phyloP scores from a whole-genome alignment of 2,797 vertebrate species.

The Australoheros facetus region DNA sequence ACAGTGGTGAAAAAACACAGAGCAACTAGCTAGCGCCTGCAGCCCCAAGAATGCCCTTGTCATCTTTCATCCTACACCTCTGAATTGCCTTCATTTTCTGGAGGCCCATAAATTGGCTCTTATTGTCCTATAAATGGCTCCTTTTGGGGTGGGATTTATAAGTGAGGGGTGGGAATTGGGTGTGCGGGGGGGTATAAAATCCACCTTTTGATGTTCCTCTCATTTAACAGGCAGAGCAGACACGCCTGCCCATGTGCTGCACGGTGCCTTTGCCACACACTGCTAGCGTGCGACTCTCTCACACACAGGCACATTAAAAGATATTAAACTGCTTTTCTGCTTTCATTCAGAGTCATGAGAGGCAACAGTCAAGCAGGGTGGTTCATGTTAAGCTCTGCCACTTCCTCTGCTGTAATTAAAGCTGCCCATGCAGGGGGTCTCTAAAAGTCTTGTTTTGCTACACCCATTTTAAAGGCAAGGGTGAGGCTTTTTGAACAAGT shows the following conservation, averaged over 20 bases:
- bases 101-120: constrained; percentile 73
- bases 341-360: constrained; percentile 74
- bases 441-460: constrained; percentile 53
- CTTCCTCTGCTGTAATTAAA: constrained; percentile 74
- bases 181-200: constrained; percentile 51
- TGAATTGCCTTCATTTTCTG: constrained; percentile 76
- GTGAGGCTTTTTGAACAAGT: constrained; percentile 3
- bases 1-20: constrained; percentile 60
- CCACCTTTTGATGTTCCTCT: constrained; percentile 75
- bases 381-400: constrained; percentile 64
- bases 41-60: constrained; percentile 58
- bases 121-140: constrained; percentile 79
- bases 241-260: constrained; percentile 66
- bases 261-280: constrained; percentile 62
- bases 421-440: constrained; percentile 51
- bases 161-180: constrained; percentile 58
- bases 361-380: constrained; percentile 64
- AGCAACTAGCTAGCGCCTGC: constrained; percentile 38
- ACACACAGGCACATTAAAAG: constrained; percentile 72
- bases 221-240: constrained; percentile 66
- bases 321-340: constrained; percentile 74
- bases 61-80: constrained; percentile 79
- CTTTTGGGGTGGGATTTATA: constrained; percentile 78
- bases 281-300: constrained; percentile 55
- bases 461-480: constrained; percentile 54